Evolutionary conservation across 2,888 invertebrate species (phyloP).

Genomic region (Amblyjoppa fuscipennis): DNA sequence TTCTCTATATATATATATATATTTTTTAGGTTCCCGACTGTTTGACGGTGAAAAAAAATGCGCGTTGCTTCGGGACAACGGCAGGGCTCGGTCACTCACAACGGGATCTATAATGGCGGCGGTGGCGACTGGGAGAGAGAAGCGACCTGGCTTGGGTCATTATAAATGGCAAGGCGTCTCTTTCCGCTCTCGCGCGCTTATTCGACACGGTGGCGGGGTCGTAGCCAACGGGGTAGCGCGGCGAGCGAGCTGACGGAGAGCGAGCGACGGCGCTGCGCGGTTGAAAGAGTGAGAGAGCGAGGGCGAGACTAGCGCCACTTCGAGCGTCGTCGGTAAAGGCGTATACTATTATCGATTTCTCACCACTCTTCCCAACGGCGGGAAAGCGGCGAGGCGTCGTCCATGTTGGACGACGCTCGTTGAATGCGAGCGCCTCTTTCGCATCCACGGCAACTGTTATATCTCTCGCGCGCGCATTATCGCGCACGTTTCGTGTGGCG

Average conservation of each 20-base stretch:
- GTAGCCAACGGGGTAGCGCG: slow-evolving; percentile 33
- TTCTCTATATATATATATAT: background rate
- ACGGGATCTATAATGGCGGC: slow-evolving; percentile 84
- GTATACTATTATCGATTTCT: slow-evolving; percentile 81
- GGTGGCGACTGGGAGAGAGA: slow-evolving; percentile 70
- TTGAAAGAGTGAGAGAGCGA: slow-evolving; percentile 6
- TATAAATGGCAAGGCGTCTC: slow-evolving; percentile 63
- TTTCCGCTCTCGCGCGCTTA: slow-evolving; percentile 50
- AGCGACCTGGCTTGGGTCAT: slow-evolving; percentile 68
- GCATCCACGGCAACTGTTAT: slow-evolving; percentile 1
- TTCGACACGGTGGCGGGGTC: slow-evolving; percentile 9
- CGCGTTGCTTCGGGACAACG: slow-evolving; percentile 63
- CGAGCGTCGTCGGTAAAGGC: slow-evolving; percentile 79
- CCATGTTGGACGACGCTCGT: slow-evolving; percentile 2
- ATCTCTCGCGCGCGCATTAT: slow-evolving; percentile 38
- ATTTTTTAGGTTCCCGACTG: slow-evolving; percentile 14
- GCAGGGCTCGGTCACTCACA: slow-evolving; percentile 82
- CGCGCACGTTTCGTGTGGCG: slow-evolving; percentile 6
- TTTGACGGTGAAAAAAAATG: slow-evolving; percentile 57
- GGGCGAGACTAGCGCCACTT: slow-evolving; percentile 68
- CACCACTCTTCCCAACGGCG: slow-evolving; percentile 73
- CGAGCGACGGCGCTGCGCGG: background rate
- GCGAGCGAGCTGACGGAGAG: slow-evolving; percentile 35
- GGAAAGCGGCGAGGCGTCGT: slow-evolving; percentile 70
- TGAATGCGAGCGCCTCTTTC: background rate